Evolutionary conservation across 2,113 vertebrate species (phyloP).

Genomic region (Mionectes macconnelli): DNA sequence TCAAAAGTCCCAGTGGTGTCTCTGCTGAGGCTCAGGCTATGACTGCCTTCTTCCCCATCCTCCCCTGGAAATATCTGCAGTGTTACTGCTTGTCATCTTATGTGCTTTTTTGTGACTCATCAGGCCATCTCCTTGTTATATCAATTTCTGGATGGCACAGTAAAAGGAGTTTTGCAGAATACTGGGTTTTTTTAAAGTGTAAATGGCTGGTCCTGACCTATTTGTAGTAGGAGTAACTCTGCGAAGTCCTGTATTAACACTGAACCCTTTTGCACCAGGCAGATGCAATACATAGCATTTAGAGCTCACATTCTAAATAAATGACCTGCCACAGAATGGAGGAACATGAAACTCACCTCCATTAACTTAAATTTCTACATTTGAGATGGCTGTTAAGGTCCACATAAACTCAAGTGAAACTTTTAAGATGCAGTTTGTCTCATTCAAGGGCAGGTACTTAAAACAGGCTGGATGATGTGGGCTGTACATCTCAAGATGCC

Average conservation of each 20-base stretch:
- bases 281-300: background rate
- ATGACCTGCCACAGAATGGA: background rate
- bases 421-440: background rate
- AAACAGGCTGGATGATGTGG: background rate
- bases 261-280: background rate
- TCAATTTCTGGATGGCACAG: background rate
- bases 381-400: background rate
- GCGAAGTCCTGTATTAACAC: background rate
- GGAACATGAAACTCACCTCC: background rate
- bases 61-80: background rate
- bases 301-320: background rate
- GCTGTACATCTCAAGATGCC: background rate
- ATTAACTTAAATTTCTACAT: background rate
- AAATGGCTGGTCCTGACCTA: background rate
- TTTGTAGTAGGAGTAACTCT: background rate
- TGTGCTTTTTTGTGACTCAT: background rate
- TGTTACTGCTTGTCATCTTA: background rate
- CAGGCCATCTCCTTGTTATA: background rate
- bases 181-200: background rate
- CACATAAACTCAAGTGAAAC: background rate
- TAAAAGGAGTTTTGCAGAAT: background rate
- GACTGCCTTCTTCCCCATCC: background rate
- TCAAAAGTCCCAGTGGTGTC: background rate
- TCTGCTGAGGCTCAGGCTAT: background rate
- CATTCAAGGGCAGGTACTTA: background rate